Conservation (phyloP, 2,113 vertebrate genomes). For the Hydrochoerus hydrochaeris region DNA sequence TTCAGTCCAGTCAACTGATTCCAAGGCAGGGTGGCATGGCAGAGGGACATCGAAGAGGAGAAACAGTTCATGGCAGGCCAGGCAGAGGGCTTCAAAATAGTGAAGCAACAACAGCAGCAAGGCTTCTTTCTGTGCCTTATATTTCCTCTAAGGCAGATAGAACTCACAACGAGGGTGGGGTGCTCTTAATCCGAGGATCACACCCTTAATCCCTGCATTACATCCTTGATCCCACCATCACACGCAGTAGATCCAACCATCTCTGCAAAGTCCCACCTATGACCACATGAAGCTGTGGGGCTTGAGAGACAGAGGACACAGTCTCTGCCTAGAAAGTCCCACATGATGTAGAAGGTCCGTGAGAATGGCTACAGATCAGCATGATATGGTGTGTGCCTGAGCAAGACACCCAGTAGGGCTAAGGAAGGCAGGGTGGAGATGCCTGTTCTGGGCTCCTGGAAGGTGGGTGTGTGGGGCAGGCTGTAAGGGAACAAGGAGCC, state of each 20-base stretch:
- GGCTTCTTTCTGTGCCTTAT: neutral
- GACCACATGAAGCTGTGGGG: neutral
- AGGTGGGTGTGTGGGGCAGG: neutral
- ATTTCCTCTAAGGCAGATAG: neutral
- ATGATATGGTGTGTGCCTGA: neutral
- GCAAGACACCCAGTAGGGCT: neutral
- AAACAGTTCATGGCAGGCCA: neutral
- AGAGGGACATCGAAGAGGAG: neutral
- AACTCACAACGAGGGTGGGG: neutral
- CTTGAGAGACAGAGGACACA: neutral
- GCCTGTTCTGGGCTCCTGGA: neutral
- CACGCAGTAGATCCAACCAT: neutral
- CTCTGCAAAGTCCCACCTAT: neutral
- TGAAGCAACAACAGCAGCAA: neutral
- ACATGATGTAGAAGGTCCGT: neutral
- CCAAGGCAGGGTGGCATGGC: neutral
- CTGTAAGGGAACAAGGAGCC: neutral
- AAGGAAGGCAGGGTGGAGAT: neutral
- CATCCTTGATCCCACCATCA: neutral
- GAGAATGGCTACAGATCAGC: fast-evolving
- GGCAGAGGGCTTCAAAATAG: neutral
- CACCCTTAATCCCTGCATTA: neutral
- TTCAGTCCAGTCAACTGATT: neutral
- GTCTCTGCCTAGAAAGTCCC: neutral
- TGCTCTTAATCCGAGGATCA: neutral